Evolutionary conservation across 2,113 vertebrate genomes (phyloP), one percentile per base, ranked within the genome.

Genomic region (Guaruba guarouba): DNA sequence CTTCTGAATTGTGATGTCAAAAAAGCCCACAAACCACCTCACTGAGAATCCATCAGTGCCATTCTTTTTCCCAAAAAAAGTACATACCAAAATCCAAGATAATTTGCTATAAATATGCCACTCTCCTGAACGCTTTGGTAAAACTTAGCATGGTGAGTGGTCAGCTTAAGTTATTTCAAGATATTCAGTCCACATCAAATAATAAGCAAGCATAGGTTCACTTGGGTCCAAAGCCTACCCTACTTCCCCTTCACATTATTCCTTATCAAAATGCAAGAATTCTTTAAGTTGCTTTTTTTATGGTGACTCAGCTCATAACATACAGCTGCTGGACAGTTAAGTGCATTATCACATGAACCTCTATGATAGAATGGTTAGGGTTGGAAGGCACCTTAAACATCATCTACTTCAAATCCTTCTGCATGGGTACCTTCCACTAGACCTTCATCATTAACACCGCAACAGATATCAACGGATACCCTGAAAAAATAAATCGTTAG

Each of bases 41-140:
- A 64, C 0, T 19, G 33, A 18, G 27, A 82, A 82, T 75, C 12
- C 37, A 84, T 31, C 17, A 17, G 2, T 5, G 6, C 35, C 0
- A 39, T 41, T 39, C 17, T 35, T 51, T 46, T 17, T 13, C 6
- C 41, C 14, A 3, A 11, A 11, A 22, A 59, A 73, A 43, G 9
- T 5, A 85, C 3, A 8, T 15, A 77, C 6, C 12, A 62, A 49
- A 88, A 24, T 22, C 10, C n/a, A 77, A 70, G 19, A 92, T 8
- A 68, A 70, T 74, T 17, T 76, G 10, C 35, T 74, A 23, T 9
- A 48, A 19, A 44, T 74, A 28, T 43, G 90, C 9, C 22, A 41
- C 17, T n/a, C 10, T 62, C 28, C 57, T 76, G 11, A 82, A 73
- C 11, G 39, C 3, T 82, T 35, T 3, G 18, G 25, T 55, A 68